These are phyloP conservation scores for Andrena minutula DNA, from an alignment of 2,888 invertebrate species.

Conservation along the genomic window DNA sequence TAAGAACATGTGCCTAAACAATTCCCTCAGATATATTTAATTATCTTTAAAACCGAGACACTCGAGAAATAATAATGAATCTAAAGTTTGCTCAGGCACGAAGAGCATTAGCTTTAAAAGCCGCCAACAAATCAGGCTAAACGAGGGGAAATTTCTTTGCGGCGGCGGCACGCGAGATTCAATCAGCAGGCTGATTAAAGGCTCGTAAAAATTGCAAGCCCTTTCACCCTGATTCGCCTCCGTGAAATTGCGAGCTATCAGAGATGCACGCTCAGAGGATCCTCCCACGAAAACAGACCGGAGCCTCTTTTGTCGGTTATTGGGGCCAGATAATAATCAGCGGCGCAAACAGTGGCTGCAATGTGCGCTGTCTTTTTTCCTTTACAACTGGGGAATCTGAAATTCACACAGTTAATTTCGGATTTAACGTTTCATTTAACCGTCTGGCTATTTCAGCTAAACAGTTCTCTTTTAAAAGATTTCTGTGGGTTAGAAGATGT, in stretches of 20 bases:
- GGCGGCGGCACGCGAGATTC: constrained; percentile 42
- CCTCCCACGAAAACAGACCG: constrained; percentile 14
- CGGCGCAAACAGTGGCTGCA: constrained; percentile 5
- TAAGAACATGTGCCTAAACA: neutral
- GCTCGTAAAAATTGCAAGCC: constrained; percentile 54
- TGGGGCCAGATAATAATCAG: constrained; percentile 32
- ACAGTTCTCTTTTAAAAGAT: too few species aligned
- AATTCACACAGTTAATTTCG: constrained; percentile 16
- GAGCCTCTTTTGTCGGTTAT: constrained; percentile 8
- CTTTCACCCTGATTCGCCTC: constrained; percentile 4
- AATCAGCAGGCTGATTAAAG: constrained; percentile 53
- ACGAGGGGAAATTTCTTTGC: constrained; percentile 19
- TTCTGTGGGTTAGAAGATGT: too few species aligned
- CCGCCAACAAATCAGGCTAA: constrained; percentile 21
- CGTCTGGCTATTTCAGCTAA: too few species aligned
- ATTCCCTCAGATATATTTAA: neutral
- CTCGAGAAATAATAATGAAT: neutral
- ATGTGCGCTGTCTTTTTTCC: neutral
- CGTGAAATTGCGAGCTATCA: constrained; percentile 39
- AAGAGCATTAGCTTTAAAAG: neutral
- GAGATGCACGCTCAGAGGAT: constrained; percentile 24
- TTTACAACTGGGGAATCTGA: neutral
- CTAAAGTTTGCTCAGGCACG: neutral
- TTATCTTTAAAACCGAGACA: neutral
- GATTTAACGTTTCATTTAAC: too few species aligned